These are phyloP conservation scores for Ictalurus furcatus DNA, from an alignment of 2,113 vertebrate genomes.

Conservation along the genomic window DNA sequence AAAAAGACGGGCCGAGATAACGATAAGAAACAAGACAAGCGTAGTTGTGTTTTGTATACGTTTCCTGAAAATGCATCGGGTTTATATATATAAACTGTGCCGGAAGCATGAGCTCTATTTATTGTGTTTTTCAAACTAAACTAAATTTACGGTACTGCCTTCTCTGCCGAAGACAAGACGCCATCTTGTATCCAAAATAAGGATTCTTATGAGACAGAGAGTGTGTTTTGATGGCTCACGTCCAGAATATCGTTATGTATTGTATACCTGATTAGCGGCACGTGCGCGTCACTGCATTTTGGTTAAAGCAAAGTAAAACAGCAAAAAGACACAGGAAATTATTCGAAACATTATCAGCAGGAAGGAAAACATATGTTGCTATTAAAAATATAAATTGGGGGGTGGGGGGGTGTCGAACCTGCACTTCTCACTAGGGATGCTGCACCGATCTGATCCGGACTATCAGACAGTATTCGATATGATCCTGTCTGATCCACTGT, in stretches of 20 bases:
- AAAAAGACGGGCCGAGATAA: background rate
- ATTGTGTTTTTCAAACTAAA: background rate
- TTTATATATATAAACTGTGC: background rate
- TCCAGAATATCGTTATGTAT: background rate
- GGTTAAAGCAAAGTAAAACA: constrained; percentile 14
- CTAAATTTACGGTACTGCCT: background rate
- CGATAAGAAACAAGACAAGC: background rate
- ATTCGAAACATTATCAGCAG: background rate
- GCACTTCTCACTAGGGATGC: background rate
- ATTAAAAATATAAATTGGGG: background rate
- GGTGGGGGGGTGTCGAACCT: background rate
- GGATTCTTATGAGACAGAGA: background rate
- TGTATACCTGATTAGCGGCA: background rate
- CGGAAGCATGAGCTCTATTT: background rate
- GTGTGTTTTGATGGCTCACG: background rate
- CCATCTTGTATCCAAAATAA: background rate
- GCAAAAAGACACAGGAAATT: background rate
- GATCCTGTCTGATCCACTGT: background rate
- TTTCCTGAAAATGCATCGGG: background rate
- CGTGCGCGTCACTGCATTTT: background rate
- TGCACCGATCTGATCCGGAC: background rate
- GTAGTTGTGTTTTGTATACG: background rate
- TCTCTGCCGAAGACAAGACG: background rate
- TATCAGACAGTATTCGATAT: background rate
- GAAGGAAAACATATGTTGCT: background rate